These are phyloP conservation scores for Polydrusus pterygomalis DNA, from an alignment of 2,888 invertebrate species.

Conservation along the genomic window DNA sequence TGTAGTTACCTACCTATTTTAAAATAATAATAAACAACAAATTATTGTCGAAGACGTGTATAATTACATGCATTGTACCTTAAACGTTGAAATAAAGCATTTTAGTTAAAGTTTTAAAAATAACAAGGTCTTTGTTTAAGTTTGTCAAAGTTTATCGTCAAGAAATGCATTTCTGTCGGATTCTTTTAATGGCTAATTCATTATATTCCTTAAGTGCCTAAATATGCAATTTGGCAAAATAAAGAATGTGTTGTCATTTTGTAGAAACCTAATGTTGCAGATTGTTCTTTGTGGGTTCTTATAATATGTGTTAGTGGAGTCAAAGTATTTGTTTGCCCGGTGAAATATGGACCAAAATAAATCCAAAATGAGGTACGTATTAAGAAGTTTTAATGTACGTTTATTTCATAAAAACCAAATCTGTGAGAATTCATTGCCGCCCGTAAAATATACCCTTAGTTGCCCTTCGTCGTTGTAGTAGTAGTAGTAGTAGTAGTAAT, in stretches of 20 bases:
- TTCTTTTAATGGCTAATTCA: conserved; percentile 44
- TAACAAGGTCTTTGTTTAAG: conserved; percentile 45
- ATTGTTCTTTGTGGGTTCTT: conserved; percentile 29
- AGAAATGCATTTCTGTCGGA: conserved; percentile 47
- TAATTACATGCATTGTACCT: conserved; percentile 28
- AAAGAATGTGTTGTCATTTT: conserved; percentile 31
- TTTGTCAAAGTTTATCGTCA: conserved; percentile 30
- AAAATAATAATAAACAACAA: conserved; percentile 32
- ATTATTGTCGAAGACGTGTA: conserved; percentile 1
- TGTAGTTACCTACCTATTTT: conserved; percentile 1
- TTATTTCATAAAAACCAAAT: too few species aligned
- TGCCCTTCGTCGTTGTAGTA: too few species aligned
- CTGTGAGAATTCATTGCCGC: too few species aligned
- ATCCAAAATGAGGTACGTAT: neutral
- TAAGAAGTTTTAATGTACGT: too few species aligned
- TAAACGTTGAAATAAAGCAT: conserved; percentile 37
- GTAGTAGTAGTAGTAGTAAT: too few species aligned
- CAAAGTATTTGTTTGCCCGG: neutral
- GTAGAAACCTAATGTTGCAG: conserved; percentile 20
- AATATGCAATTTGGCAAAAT: conserved; percentile 51
- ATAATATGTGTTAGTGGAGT: conserved; percentile 25
- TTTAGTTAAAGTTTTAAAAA: conserved; percentile 34
- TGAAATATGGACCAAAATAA: neutral
- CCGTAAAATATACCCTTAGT: too few species aligned
- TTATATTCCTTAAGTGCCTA: conserved; percentile 37